phyloP scores from a whole-genome alignment of 2,888 invertebrate genomes.

The Synanthedon tipuliformis region DNA sequence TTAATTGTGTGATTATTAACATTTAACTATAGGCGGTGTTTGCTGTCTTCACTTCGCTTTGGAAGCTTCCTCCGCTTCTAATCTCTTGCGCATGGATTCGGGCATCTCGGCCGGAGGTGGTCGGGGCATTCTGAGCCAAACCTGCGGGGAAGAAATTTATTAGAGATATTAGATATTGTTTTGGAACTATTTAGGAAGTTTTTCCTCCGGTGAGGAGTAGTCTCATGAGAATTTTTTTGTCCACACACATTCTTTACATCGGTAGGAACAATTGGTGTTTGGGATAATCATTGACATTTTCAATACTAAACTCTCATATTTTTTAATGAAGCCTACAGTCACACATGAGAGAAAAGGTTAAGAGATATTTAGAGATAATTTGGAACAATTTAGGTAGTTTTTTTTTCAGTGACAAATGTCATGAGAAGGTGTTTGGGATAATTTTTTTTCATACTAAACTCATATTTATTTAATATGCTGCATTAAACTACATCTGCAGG shows the following conservation, averaged over 20 bases:
- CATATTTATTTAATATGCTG: no score
- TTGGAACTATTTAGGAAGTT: neutral
- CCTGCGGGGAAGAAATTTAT: conserved; percentile 30
- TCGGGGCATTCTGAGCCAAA: conserved; percentile 85
- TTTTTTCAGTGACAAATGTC: no score
- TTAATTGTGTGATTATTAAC: neutral
- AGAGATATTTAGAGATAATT: no score
- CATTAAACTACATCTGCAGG: no score
- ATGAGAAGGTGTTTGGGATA: no score
- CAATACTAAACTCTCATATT: no score
- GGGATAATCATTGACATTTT: conserved; percentile 34
- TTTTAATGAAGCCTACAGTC: no score
- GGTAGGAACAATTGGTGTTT: conserved; percentile 57
- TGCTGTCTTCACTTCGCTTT: conserved; percentile 37
- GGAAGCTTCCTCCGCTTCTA: conserved; percentile 55
- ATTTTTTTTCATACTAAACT: no score
- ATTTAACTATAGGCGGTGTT: neutral
- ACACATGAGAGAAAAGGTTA: no score
- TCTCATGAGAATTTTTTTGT: conserved; percentile 29
- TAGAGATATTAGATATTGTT: neutral
- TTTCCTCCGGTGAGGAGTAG: neutral
- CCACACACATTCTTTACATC: conserved; percentile 30
- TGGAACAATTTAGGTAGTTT: no score
- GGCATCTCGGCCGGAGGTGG: conserved; percentile 98
- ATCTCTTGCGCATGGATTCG: conserved; percentile 84